Evolutionary conservation across 2,113 vertebrate species (phyloP).

Genomic region (Motacilla tschutschensis): DNA sequence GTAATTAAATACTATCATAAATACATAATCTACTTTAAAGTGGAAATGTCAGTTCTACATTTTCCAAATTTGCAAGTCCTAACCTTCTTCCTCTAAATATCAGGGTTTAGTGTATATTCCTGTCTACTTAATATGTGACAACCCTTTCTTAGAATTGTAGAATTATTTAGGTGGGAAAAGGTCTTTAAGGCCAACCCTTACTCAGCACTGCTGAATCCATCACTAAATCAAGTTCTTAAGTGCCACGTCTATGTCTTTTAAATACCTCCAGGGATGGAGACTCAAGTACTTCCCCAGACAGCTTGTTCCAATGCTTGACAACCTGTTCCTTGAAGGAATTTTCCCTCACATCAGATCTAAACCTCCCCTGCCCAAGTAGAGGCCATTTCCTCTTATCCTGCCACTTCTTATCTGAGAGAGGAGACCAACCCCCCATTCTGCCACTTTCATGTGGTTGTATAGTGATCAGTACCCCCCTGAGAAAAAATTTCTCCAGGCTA

Average conservation of each 20-base stretch:
- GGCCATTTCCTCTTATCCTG: neutral
- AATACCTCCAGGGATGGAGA: neutral
- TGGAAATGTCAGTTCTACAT: neutral
- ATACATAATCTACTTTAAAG: neutral
- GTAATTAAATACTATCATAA: neutral
- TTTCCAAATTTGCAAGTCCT: neutral
- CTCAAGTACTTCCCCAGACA: neutral
- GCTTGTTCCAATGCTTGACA: neutral
- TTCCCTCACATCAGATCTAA: neutral
- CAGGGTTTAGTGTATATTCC: neutral
- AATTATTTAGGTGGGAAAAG: neutral
- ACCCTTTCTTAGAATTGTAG: neutral
- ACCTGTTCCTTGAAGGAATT: neutral
- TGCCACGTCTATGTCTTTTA: neutral
- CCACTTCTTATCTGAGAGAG: neutral
- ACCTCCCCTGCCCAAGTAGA: neutral
- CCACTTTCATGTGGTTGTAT: neutral
- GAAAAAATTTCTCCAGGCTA: neutral
- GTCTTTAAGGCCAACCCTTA: neutral
- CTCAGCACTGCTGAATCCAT: neutral
- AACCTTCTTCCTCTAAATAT: neutral
- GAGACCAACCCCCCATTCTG: neutral
- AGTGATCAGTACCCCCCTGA: fast-evolving
- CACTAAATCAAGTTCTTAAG: neutral
- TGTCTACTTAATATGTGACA: neutral